Percentiles rank a stretch among this genome's conserved stretches.
Evolutionary conservation across 2,797 vertebrate genomes (phyloP).

Genomic region (Acrossocheilus wenchowensis): DNA sequence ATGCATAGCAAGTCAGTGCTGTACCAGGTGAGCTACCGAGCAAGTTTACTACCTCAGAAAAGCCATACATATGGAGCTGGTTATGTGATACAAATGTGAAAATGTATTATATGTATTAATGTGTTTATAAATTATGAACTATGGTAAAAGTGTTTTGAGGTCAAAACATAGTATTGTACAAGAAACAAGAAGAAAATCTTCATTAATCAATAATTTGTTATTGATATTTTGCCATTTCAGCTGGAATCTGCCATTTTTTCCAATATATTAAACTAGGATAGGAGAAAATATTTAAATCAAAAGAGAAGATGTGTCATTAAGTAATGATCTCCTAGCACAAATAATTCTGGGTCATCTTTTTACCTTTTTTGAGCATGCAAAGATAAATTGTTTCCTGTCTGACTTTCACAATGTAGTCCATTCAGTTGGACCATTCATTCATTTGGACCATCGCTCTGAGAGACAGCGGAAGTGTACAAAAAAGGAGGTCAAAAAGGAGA

Average conservation of each 20-base stretch:
- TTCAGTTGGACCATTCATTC: neutral
- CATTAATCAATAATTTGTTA: neutral
- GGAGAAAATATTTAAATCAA: neutral
- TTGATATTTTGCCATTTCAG: neutral
- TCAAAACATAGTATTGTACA: neutral
- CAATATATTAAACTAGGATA: neutral
- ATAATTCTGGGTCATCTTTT: conserved; percentile 19
- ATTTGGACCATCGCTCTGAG: neutral
- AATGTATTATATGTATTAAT: neutral
- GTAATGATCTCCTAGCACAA: neutral
- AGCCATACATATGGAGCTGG: neutral
- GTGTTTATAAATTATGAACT: neutral
- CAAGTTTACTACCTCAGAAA: neutral
- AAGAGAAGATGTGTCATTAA: neutral
- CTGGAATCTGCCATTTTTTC: neutral
- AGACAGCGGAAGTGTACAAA: neutral
- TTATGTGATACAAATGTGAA: neutral
- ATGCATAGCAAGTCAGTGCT: neutral
- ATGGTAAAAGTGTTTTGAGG: neutral
- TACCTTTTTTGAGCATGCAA: conserved; percentile 34
- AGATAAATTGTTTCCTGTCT: conserved; percentile 31
- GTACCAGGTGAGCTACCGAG: neutral
- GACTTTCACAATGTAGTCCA: conserved; percentile 16
- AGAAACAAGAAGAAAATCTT: neutral
- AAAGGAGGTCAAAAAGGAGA: conserved; percentile 34